phyloP scores from a whole-genome alignment of 2,888 invertebrate genomes.

The Lycocerus yunnanus region DNA sequence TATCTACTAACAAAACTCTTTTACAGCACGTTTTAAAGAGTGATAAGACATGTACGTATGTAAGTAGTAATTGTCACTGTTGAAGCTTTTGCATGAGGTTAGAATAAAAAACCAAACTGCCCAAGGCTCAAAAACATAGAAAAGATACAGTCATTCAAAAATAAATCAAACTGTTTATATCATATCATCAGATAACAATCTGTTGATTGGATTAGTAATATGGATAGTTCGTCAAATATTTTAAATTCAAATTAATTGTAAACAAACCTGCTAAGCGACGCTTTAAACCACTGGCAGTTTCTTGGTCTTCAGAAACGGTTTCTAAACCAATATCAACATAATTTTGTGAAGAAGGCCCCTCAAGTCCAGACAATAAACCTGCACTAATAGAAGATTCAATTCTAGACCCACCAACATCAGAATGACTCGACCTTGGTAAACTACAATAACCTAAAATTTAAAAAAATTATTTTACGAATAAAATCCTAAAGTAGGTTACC shows the following conservation, averaged over 20 bases:
- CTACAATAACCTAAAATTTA: constrained; percentile 76
- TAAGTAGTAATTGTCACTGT: no score
- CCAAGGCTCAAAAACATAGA: no score
- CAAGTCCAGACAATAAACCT: constrained; percentile 51
- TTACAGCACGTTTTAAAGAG: no score
- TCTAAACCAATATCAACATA: constrained; percentile 62
- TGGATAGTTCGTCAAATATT: no score
- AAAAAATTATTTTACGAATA: not conserved
- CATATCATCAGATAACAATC: no score
- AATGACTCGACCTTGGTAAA: constrained; percentile 82
- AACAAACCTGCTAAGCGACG: constrained; percentile 49
- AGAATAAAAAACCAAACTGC: no score
- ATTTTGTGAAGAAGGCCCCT: constrained; percentile 47
- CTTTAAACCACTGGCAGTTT: constrained; percentile 53
- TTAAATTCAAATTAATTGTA: not conserved
- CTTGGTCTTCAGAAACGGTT: constrained; percentile 73
- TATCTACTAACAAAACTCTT: no score
- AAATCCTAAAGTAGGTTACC: constrained; percentile 53
- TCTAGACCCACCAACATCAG: constrained; percentile 60
- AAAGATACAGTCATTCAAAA: no score
- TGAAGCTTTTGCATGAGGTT: no score
- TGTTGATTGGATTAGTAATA: no score
- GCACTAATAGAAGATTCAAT: constrained; percentile 53
- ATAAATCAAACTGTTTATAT: no score
- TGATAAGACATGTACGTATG: no score